phyloP scores from a whole-genome alignment of 2,113 vertebrate genomes.

The Tauraco erythrolophus region DNA sequence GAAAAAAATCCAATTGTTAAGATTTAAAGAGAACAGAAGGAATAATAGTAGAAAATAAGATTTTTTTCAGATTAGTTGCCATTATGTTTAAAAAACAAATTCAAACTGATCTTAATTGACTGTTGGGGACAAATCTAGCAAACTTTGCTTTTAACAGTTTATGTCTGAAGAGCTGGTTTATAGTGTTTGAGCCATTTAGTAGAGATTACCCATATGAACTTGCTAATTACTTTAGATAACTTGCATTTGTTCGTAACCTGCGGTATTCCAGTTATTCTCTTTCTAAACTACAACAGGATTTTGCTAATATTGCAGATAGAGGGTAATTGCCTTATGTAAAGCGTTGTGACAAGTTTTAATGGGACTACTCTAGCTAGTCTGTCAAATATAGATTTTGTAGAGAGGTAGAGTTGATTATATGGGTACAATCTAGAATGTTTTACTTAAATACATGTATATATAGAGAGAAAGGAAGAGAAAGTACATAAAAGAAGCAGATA shows the following conservation, averaged over 20 bases:
- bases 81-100: neutral
- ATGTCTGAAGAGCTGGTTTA: neutral
- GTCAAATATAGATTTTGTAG: neutral
- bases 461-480: neutral
- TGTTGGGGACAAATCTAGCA: neutral
- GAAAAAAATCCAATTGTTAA: neutral
- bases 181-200: neutral
- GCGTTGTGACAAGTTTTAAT: neutral
- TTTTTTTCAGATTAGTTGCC: neutral
- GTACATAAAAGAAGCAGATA: neutral
- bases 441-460: neutral
- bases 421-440: neutral
- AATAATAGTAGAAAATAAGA: neutral
- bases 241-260: neutral
- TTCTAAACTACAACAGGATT: neutral
- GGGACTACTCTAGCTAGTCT: neutral
- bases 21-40: neutral
- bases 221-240: constrained; percentile 12
- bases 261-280: neutral
- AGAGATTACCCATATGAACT: neutral
- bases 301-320: neutral
- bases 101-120: neutral
- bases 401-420: neutral
- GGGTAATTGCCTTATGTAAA: neutral
- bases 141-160: neutral